Percentiles rank a stretch among this genome's conserved stretches.
These are phyloP conservation scores for Rhinella marina DNA, from an alignment of 2,797 vertebrate species.

Conservation along the genomic window DNA sequence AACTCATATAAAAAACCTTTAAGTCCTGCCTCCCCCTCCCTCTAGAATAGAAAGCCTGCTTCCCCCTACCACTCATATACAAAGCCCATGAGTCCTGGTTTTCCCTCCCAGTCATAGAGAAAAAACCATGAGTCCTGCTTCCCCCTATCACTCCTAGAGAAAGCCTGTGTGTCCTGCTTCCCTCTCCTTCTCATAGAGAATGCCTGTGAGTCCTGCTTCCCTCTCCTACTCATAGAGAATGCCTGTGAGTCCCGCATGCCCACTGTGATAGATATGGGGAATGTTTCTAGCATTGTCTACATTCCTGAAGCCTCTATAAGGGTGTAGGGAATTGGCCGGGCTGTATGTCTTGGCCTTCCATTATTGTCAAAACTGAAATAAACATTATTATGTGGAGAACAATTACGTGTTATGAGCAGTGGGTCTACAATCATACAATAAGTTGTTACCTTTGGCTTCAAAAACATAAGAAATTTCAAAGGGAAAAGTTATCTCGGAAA, in stretches of 20 bases:
- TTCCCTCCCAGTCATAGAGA: too few species aligned
- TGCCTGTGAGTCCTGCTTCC: neutral
- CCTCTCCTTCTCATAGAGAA: neutral
- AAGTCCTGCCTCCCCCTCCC: too few species aligned
- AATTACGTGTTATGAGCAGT: neutral
- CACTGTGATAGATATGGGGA: too few species aligned
- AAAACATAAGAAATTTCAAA: neutral
- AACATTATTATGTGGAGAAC: neutral
- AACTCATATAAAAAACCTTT: too few species aligned
- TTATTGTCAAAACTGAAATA: neutral
- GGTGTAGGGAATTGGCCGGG: neutral
- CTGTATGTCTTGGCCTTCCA: neutral
- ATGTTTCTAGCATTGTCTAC: neutral
- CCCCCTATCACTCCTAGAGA: too few species aligned
- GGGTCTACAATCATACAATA: neutral
- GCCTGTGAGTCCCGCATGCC: neutral
- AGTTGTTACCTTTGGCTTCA: neutral
- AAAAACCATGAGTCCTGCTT: too few species aligned
- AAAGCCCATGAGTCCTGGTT: too few species aligned
- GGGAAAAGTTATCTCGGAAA: slow-evolving; percentile 10
- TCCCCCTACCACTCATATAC: too few species aligned
- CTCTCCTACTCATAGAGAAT: too few species aligned
- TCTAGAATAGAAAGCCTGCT: too few species aligned
- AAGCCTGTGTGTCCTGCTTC: neutral
- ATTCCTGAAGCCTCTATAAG: neutral